Conservation (phyloP, 2,888 invertebrate species). For the Netelia virgata region DNA sequence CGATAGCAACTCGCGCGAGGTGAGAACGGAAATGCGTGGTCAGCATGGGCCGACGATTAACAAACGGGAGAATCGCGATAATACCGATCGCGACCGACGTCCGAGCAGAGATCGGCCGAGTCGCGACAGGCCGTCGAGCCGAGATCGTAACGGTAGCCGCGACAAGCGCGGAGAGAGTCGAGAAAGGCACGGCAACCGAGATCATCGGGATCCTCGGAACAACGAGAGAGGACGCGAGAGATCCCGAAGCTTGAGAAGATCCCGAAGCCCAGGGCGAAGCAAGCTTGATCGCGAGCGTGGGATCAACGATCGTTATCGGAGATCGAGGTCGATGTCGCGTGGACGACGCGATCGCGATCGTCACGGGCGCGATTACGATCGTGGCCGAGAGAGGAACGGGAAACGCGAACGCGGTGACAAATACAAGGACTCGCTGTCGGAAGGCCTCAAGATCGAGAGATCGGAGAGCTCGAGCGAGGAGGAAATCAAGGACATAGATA, state of each 20-base stretch:
- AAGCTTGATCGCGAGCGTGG: constrained; percentile 78
- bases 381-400: constrained; percentile 83
- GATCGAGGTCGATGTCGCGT: constrained; percentile 79
- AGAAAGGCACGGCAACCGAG: constrained; percentile 81
- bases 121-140: constrained; percentile 70
- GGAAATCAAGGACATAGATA: constrained; percentile 89
- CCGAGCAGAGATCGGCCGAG: constrained; percentile 72
- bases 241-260: constrained; percentile 81
- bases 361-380: constrained; percentile 82
- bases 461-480: constrained; percentile 90
- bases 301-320: constrained; percentile 77
- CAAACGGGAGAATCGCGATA: constrained; percentile 73
- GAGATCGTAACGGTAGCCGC: constrained; percentile 69
- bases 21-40: constrained; percentile 70
- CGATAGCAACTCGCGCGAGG: constrained; percentile 75
- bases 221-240: constrained; percentile 79
- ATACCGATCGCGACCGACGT: constrained; percentile 67
- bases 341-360: constrained; percentile 81
- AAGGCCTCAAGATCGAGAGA: constrained; percentile 89
- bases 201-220: constrained; percentile 81
- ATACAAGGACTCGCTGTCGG: constrained; percentile 91
- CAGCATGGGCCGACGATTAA: constrained; percentile 52
- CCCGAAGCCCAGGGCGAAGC: constrained; percentile 80
- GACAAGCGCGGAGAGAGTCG: constrained; percentile 82
- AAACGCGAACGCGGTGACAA: constrained; percentile 86